These are phyloP conservation scores for Acleris literana DNA, from an alignment of 2,888 invertebrate genomes.

Conservation along the genomic window DNA sequence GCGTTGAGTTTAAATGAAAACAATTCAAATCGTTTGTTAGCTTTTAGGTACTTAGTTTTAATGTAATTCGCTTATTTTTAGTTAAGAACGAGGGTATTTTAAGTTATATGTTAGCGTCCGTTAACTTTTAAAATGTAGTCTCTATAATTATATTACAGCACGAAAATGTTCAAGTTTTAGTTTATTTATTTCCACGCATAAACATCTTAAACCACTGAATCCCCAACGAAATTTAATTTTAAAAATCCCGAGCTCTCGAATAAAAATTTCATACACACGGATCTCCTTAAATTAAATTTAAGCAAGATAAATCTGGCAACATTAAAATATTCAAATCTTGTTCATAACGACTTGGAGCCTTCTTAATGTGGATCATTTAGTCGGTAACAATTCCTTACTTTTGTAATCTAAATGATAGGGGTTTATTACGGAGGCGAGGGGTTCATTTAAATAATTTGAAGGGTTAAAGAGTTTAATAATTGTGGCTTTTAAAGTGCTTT, in stretches of 20 bases:
- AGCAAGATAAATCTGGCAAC: constrained; percentile 45
- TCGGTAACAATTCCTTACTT: constrained; percentile 41
- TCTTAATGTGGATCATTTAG: constrained; percentile 42
- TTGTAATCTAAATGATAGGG: constrained; percentile 50
- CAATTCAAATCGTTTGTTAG: too few relatives aligned
- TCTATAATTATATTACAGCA: too few relatives aligned
- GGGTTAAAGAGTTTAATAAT: constrained; percentile 11
- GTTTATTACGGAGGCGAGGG: constrained; percentile 44
- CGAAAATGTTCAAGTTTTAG: neutral
- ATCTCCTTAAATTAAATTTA: constrained; percentile 43
- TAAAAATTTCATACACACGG: constrained; percentile 30
- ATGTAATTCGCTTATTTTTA: too few relatives aligned
- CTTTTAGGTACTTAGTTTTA: too few relatives aligned
- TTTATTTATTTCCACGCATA: constrained; percentile 29
- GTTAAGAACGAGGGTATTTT: too few relatives aligned
- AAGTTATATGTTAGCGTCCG: too few relatives aligned
- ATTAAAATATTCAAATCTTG: constrained; percentile 51
- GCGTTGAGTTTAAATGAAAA: too few relatives aligned
- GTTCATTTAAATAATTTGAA: constrained; percentile 47
- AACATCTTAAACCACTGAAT: constrained; percentile 12
- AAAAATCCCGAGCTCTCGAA: constrained; percentile 9
- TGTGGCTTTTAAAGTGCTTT: neutral
- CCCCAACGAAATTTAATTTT: constrained; percentile 20
- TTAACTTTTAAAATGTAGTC: too few relatives aligned
- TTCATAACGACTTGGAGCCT: constrained; percentile 48